Evolutionary conservation across 2,888 invertebrate genomes (phyloP), one percentile per base, ranked within the genome.

Genomic region (Pterostichus niger): DNA sequence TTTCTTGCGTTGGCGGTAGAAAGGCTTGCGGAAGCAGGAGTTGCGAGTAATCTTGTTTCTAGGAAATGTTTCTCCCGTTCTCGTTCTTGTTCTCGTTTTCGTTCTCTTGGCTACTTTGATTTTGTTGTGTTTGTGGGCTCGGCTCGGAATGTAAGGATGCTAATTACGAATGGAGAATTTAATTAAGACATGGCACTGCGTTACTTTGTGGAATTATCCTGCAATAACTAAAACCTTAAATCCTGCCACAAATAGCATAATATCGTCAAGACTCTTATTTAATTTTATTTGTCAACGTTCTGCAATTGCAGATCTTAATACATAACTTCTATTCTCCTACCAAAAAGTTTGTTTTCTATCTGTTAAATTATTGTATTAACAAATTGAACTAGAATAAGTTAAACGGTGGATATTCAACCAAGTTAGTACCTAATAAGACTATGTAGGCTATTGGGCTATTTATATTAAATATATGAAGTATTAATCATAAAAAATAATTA

Each of bases 61-160:
- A 71, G 68, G 15, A 44, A 44, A 71, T 44, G 68, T 40, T 44
- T 44, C 44, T 44, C 68, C 35, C 24, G 44, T n/a, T 35, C 64
- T 61, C 15, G n/a, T 24, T 24, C 24, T 24, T n/a, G 44, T n/a
- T 35, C 64, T 61, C 15, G n/a, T 24, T 24, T 3, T 24, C 24
- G 24, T 24, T 24, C 33, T 35, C 64, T 10, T 10, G 44, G 40
- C 24, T 71, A 64, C 68, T 71, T 71, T 71, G 44, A 71, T 71
- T 71, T 71, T 71, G 68, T 71, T 71, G 68, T 71, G 68, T 71
- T 71, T 44, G 68, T 71, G 44, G 68, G 68, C 68, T 71, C 44
- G 68, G 44, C n/a, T 40, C 13, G 68, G 68, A 71, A 71, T 71
- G 68, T 71, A 44, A 71, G 40, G 68, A 71, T 71, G 68, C 68